A percentile compares a stretch with the other conserved stretches of the same genome.
phyloP scores from a whole-genome alignment of 2,888 invertebrate genomes.

The Agriopis marginaria region DNA sequence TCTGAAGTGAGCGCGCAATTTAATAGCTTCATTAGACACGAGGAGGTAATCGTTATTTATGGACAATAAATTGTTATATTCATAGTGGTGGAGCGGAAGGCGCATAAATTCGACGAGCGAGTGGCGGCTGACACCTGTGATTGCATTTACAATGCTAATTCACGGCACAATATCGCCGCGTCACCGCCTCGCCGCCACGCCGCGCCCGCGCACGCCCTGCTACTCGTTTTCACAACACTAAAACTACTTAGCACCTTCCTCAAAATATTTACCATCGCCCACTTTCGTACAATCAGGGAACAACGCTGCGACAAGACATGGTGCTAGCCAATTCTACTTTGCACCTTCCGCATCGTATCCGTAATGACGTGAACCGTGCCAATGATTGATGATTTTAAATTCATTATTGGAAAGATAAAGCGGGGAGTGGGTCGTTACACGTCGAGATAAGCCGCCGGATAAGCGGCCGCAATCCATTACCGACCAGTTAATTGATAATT shows the following conservation, averaged over 20 bases:
- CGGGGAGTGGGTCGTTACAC: constrained; percentile 70
- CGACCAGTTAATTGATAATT: constrained; percentile 85
- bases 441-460: constrained; percentile 78
- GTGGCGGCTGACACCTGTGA: constrained; percentile 84
- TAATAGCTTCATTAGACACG: constrained; percentile 70
- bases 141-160: constrained; percentile 87
- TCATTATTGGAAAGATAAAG: constrained; percentile 72
- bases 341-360: constrained; percentile 38
- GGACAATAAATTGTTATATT: constrained; percentile 80
- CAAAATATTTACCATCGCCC: constrained; percentile 35
- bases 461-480: constrained; percentile 84
- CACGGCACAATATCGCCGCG: constrained; percentile 78
- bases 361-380: constrained; percentile 54
- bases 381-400: constrained; percentile 73
- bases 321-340: constrained; percentile 16
- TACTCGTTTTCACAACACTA: constrained; percentile 60
- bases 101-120: constrained; percentile 82
- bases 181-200: constrained; percentile 35
- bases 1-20: constrained; percentile 58
- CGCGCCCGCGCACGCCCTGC: constrained; percentile 60
- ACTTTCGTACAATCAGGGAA: constrained; percentile 13
- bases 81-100: constrained; percentile 77
- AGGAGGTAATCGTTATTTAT: constrained; percentile 76
- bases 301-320: constrained; percentile 8
- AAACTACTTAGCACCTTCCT: constrained; percentile 27